A percentile compares a stretch with the other conserved stretches of the same genome.
phyloP scores from a whole-genome alignment of 2,113 vertebrate species.

The Rhodinocichla rosea region DNA sequence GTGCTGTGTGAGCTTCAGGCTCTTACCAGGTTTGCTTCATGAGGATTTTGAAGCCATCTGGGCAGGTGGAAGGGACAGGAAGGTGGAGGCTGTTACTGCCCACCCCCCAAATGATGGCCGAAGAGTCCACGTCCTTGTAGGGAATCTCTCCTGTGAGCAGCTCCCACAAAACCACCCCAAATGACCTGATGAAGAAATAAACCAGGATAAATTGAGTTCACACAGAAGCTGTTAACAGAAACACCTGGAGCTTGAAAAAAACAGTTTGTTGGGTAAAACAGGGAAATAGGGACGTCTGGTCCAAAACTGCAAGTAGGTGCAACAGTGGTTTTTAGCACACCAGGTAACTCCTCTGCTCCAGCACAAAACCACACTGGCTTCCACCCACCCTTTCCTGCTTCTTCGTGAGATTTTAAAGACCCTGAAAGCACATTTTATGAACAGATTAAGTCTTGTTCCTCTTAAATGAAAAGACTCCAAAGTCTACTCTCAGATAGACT shows the following conservation, averaged over 20 bases:
- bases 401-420: neutral
- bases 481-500: neutral
- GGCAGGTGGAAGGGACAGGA: slow-evolving; percentile 96
- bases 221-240: neutral
- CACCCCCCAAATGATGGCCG: slow-evolving; percentile 98
- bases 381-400: neutral
- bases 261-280: neutral
- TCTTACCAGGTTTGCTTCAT: slow-evolving; percentile 98
- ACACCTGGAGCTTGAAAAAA: neutral
- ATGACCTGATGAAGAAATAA: slow-evolving; percentile 79
- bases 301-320: neutral
- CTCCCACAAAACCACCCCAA: slow-evolving; percentile 97
- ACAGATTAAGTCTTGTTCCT: neutral
- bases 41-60: slow-evolving; percentile 98
- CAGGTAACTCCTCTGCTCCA: neutral
- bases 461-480: neutral
- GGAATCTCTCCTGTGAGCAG: slow-evolving; percentile 96
- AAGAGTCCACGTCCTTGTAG: slow-evolving; percentile 98
- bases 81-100: slow-evolving; percentile 98
- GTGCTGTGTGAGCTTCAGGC: neutral
- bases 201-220: neutral
- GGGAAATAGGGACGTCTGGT: neutral
- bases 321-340: neutral
- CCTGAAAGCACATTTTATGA: neutral
- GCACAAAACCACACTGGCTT: neutral